phyloP scores from a whole-genome alignment of 2,113 vertebrate genomes.

The Amblyornis subalaris region DNA sequence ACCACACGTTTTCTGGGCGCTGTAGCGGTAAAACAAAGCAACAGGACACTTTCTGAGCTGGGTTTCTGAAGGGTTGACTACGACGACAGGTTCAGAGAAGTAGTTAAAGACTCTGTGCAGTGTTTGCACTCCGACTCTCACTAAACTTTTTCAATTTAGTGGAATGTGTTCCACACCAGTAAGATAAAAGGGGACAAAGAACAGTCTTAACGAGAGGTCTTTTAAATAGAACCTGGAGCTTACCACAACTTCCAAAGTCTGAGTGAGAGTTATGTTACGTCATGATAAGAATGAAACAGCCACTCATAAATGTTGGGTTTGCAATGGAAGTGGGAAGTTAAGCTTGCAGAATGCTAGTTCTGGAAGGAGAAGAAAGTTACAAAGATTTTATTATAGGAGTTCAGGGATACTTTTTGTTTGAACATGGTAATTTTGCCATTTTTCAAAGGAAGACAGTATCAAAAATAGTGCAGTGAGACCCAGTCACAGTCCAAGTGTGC shows the following conservation, averaged over 20 bases:
- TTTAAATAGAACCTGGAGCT: background rate
- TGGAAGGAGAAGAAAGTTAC: background rate
- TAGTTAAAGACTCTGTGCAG: too few relatives aligned
- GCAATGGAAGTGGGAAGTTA: background rate
- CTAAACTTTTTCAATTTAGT: background rate
- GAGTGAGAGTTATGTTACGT: background rate
- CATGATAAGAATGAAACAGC: background rate
- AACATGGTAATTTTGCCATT: background rate
- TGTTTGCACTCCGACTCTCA: background rate
- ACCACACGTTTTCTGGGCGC: conserved; percentile 78
- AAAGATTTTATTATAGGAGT: background rate
- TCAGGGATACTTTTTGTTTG: background rate
- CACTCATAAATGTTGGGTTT: background rate
- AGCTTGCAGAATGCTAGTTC: background rate
- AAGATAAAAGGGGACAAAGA: conserved; percentile 16
- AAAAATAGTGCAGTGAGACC: background rate
- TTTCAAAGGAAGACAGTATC: background rate
- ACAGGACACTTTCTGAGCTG: background rate
- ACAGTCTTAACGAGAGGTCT: background rate
- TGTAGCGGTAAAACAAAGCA: conserved; percentile 75
- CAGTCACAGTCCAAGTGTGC: background rate
- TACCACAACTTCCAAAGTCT: background rate
- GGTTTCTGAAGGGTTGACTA: background rate
- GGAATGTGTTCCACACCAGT: background rate
- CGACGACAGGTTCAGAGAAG: background rate